phyloP scores from a whole-genome alignment of 2,113 vertebrate genomes.

The Riparia riparia region DNA sequence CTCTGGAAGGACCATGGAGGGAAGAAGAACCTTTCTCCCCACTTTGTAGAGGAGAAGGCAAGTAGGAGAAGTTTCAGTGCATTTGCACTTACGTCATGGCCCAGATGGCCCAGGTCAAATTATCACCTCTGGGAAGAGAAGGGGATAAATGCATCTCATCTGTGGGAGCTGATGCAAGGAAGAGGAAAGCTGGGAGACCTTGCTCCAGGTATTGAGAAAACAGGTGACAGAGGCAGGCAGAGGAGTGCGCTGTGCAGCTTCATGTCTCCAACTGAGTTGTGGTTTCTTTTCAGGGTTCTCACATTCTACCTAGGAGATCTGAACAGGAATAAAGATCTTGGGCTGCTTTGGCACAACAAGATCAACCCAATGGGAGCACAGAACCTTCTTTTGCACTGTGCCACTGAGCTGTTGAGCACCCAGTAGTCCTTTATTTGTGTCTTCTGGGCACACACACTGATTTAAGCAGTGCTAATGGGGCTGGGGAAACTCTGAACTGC shows the following conservation, averaged over 20 bases:
- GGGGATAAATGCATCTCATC: neutral
- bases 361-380: neutral
- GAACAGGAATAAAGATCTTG: neutral
- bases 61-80: neutral
- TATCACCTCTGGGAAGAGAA: neutral
- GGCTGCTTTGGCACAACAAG: neutral
- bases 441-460: neutral
- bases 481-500: neutral
- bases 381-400: neutral
- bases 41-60: neutral
- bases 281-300: neutral
- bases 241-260: neutral
- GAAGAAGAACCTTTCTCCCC: neutral
- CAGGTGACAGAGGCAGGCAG: rapidly evolving
- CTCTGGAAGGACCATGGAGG: rapidly evolving
- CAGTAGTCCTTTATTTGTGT: neutral
- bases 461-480: neutral
- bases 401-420: too few relatives aligned
- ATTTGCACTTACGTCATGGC: neutral
- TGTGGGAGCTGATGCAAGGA: neutral
- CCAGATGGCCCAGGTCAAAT: neutral
- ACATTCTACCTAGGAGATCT: neutral
- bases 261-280: neutral
- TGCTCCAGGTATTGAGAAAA: neutral
- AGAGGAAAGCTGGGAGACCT: neutral